phyloP scores from a whole-genome alignment of 2,888 invertebrate genomes.

The Macrosiphum euphorbiae region DNA sequence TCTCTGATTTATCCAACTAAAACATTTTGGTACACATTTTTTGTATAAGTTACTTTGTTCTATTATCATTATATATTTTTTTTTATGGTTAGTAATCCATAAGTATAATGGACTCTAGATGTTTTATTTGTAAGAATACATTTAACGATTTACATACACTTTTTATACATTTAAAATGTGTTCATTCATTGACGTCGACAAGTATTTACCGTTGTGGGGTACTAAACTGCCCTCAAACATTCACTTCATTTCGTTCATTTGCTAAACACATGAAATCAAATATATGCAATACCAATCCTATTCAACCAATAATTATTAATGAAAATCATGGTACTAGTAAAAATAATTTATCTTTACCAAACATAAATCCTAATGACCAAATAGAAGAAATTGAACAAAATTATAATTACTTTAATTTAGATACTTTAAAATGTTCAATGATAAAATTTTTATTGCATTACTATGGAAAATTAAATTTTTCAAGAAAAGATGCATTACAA shows the following conservation, averaged over 20 bases:
- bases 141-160: neutral
- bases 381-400: conserved; percentile 7
- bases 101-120: conserved; percentile 10
- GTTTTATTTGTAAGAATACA: conserved; percentile 9
- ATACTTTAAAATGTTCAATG: conserved; percentile 8
- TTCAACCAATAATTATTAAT: neutral
- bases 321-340: neutral
- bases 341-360: neutral
- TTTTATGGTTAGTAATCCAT: neutral
- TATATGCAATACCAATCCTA: neutral
- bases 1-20: conserved; percentile 32
- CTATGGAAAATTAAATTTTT: conserved; percentile 30
- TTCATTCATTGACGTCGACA: neutral
- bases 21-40: neutral
- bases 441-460: neutral
- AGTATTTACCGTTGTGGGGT: neutral
- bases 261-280: conserved; percentile 16
- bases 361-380: conserved; percentile 2
- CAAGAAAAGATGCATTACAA: conserved; percentile 16
- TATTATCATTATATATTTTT: neutral
- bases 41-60: neutral
- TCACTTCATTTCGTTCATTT: neutral
- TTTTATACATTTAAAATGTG: conserved; percentile 11
- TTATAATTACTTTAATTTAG: neutral
- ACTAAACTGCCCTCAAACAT: conserved; percentile 7